phyloP scores from a whole-genome alignment of 2,888 invertebrate genomes.

The Drosophila lutescens region DNA sequence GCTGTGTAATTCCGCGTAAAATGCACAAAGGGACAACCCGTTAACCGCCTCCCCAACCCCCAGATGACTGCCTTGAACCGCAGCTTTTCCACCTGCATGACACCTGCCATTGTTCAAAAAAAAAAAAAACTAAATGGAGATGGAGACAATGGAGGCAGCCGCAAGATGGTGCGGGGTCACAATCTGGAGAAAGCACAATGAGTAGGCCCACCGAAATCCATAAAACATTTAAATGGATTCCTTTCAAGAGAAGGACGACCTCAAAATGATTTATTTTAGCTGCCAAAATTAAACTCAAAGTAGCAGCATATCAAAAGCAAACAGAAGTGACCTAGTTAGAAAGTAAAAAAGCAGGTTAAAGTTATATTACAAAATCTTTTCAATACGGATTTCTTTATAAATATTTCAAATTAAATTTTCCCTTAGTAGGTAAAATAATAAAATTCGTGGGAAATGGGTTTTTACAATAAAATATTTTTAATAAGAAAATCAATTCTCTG shows the following conservation, averaged over 20 bases:
- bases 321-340: conserved; percentile 20
- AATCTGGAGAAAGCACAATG: conserved; percentile 9
- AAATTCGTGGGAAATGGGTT: no score
- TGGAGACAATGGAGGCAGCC: conserved; percentile 58
- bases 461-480: no score
- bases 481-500: no score
- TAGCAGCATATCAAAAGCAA: conserved; percentile 35
- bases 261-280: conserved; percentile 52
- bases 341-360: neutral
- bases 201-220: conserved; percentile 17
- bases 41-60: conserved; percentile 5
- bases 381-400: no score
- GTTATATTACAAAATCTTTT: no score
- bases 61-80: conserved; percentile 31
- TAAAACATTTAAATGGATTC: conserved; percentile 51
- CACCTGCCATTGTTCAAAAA: conserved; percentile 71
- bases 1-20: conserved; percentile 78
- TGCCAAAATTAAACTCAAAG: conserved; percentile 42
- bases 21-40: conserved; percentile 72
- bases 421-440: no score
- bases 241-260: conserved; percentile 14
- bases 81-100: conserved; percentile 57
- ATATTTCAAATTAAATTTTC: no score
- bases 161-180: conserved; percentile 25
- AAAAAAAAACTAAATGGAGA: conserved; percentile 50